Percentiles rank a stretch among this genome's conserved stretches.
Evolutionary conservation across 2,113 vertebrate species (phyloP).

Genomic region (Tupaia chinensis): DNA sequence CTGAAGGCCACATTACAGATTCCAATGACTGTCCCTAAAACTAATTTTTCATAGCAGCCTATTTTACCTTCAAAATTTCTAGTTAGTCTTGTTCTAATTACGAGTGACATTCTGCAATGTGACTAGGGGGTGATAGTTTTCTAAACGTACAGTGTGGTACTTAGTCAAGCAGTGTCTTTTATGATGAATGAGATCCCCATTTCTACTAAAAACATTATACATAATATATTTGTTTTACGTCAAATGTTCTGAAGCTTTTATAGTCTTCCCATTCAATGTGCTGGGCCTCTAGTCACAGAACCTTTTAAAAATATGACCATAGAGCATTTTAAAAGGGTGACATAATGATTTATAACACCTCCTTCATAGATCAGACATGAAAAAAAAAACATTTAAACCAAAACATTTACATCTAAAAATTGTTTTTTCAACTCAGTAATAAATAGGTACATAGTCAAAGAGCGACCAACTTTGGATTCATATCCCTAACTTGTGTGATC

Average conservation of each 20-base stretch:
- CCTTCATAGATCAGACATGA: conserved; percentile 38
- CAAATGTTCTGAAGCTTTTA: conserved; percentile 82
- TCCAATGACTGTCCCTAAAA: conserved; percentile 16
- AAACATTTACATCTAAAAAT: conserved; percentile 51
- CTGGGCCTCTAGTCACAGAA: neutral
- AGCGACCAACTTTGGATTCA: conserved; percentile 14
- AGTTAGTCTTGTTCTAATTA: neutral
- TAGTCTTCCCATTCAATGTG: conserved; percentile 75
- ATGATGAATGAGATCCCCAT: conserved; percentile 79
- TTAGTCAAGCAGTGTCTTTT: conserved; percentile 32
- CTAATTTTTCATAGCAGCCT: conserved; percentile 41
- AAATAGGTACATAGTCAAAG: conserved; percentile 25
- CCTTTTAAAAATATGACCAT: conserved; percentile 54
- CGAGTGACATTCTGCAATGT: neutral
- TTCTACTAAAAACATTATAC: conserved; percentile 82
- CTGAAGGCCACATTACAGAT: conserved; percentile 47
- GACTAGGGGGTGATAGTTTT: conserved; percentile 56
- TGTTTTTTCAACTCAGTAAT: conserved; percentile 20
- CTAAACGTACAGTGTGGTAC: conserved; percentile 72
- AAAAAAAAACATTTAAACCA: conserved; percentile 42
- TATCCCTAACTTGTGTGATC: conserved; percentile 15
- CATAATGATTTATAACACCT: conserved; percentile 47
- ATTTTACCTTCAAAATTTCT: conserved; percentile 47
- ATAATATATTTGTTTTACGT: conserved; percentile 84
- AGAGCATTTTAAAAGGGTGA: conserved; percentile 6